These are phyloP conservation scores for Luperina testacea DNA, from an alignment of 2,888 invertebrate genomes.

Conservation along the genomic window DNA sequence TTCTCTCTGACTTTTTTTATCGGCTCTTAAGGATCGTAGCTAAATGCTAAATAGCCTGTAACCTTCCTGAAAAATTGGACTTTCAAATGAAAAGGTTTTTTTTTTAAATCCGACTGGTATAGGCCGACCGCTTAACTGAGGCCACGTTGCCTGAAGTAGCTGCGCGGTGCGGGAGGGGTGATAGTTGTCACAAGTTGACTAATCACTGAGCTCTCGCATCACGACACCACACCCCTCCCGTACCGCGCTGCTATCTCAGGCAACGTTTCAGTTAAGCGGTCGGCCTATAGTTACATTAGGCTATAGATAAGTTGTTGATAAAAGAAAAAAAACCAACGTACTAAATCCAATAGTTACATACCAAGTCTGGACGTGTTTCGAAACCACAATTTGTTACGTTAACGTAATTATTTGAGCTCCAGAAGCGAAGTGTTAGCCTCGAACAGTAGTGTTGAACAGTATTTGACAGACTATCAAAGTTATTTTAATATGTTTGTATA, in stretches of 20 bases:
- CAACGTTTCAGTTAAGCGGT: too few species aligned
- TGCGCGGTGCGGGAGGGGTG: too few species aligned
- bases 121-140: too few species aligned
- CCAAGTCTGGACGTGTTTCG: background rate
- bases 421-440: background rate
- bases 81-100: background rate
- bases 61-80: background rate
- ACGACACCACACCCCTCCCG: too few species aligned
- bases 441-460: background rate
- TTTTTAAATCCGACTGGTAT: background rate
- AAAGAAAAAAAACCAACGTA: background rate
- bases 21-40: background rate
- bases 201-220: too few species aligned
- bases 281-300: background rate
- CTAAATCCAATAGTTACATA: conserved; percentile 24
- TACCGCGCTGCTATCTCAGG: too few species aligned
- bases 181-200: too few species aligned
- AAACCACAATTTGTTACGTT: conserved; percentile 6
- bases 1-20: background rate
- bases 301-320: background rate
- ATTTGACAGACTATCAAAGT: background rate
- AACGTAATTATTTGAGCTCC: background rate
- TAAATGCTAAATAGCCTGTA: background rate
- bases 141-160: too few species aligned
- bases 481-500: conserved; percentile 32